Conservation (phyloP, 1,140 invertebrate genomes). For the Drosophila elegans region DNA sequence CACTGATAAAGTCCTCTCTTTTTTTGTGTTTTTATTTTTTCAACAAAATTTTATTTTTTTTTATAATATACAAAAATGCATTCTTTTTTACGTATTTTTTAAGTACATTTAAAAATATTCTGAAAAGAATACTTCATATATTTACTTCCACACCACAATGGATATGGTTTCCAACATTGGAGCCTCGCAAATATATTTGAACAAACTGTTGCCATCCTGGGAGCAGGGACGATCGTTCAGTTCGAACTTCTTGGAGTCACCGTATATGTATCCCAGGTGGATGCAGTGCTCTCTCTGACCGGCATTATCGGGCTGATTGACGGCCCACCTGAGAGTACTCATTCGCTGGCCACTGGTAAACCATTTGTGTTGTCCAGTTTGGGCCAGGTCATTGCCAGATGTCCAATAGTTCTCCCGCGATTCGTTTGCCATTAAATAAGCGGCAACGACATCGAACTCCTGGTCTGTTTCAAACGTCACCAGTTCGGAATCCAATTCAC, state of each 20-base stretch:
- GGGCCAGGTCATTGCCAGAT: conserved; percentile 47
- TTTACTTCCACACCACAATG: no score
- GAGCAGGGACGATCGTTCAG: conserved; percentile 39
- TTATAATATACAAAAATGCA: no score
- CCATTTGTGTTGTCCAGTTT: conserved; percentile 38
- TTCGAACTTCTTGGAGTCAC: conserved; percentile 13
- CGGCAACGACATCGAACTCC: conserved; percentile 27
- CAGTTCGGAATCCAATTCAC: conserved; percentile 22
- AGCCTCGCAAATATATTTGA: conserved; percentile 80
- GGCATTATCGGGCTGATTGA: conserved; percentile 44
- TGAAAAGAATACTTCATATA: no score
- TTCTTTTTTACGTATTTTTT: no score
- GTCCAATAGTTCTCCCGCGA: conserved; percentile 30
- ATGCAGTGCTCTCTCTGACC: conserved; percentile 43
- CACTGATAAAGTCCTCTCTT: no score
- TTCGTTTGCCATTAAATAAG: conserved; percentile 1
- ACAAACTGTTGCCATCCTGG: conserved; percentile 23
- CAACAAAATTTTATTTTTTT: no score
- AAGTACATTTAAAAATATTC: no score
- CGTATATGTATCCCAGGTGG: conserved; percentile 30
- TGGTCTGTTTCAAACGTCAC: conserved; percentile 41
- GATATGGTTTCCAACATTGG: no score
- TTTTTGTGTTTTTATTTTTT: no score
- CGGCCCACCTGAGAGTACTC: conserved; percentile 34
- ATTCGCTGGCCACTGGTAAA: conserved; percentile 34